Evolutionary conservation across 2,113 vertebrate species (phyloP), one percentile per base, ranked within the genome.

Genomic region (Agelaius phoeniceus): DNA sequence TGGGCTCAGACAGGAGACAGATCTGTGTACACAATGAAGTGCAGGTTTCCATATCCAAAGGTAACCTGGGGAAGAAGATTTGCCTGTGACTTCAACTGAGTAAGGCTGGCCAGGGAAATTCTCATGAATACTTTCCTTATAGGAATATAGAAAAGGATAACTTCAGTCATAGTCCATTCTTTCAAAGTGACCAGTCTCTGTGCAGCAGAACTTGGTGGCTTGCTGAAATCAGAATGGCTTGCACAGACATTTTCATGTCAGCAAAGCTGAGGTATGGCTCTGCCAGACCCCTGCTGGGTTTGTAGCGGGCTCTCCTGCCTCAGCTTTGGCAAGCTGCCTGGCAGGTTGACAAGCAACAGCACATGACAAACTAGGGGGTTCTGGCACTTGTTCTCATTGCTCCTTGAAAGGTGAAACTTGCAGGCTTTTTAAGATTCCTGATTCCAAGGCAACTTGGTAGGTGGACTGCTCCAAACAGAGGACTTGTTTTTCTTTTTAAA

Each of bases 321-420:
- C 72, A 86, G 88, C 43, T 43, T 92, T 84, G 86, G 76, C 91
- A 78, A 48, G 57, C 46, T 84, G 86, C 91, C 92, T 89, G 76
- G 68, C 65, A 84, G 86, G 73, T 43, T 90, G 94, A 93, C 79
- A 92, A 81, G 88, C 63, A 73, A 28, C 14, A 58, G 67, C 27
- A 30, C 48, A 72, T 67, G 72, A 94, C 72, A 89, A 93, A 55
- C 43, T 43, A 26, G 68, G 23, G 22, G 20, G 5, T 91, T 86
- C 76, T 90, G 83, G 63, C 43, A 62, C n/a, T 55, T 51, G 33
- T 55, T 51, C 57, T 92, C 87, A 67, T 83, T 2, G 2, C 48
- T 78, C 35, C 58, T 54, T 63, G 76, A 59, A 66, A 84, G 82
- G 88, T 74, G 68, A 74, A 84, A 58, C 82, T 61, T 66, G 30